These are phyloP conservation scores for Ephydatia muelleri DNA, from an alignment of 37 sponge, comb jelly and placozoan genomes.

Conservation along the genomic window DNA sequence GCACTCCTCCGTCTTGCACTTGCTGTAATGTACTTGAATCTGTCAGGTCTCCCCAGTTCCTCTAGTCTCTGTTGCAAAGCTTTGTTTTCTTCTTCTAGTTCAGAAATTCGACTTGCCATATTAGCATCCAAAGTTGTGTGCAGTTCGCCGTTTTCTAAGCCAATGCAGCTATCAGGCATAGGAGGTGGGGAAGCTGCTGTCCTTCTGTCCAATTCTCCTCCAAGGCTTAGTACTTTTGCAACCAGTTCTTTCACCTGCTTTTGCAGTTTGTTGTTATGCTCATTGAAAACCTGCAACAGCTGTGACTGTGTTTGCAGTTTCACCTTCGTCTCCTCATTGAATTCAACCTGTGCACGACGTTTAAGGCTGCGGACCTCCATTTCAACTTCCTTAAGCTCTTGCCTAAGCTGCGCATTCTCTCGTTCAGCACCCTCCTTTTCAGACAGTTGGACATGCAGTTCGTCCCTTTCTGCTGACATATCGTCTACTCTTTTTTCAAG, in stretches of 20 bases:
- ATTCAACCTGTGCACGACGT: conserved; percentile 30
- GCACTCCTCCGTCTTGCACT: conserved; percentile 35
- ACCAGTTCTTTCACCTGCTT: conserved; percentile 47
- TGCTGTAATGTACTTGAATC: conserved; percentile 20
- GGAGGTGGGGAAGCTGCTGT: conserved; percentile 60
- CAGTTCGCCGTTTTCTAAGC: not conserved
- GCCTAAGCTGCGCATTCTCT: conserved; percentile 29
- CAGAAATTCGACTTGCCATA: not conserved
- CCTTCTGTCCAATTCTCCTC: conserved; percentile 30
- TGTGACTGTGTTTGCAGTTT: conserved; percentile 65
- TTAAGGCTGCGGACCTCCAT: conserved; percentile 44
- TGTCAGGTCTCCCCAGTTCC: conserved; percentile 1
- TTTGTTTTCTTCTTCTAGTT: conserved; percentile 30
- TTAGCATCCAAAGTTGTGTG: not conserved
- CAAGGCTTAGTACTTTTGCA: conserved; percentile 14
- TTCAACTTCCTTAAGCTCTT: conserved; percentile 62
- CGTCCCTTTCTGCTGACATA: conserved; percentile 13
- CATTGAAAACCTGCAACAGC: conserved; percentile 53
- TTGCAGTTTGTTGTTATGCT: conserved; percentile 66
- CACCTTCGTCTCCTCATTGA: conserved; percentile 54
- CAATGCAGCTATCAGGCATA: conserved; percentile 23
- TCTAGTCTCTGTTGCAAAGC: conserved; percentile 17
- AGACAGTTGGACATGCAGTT: conserved; percentile 26
- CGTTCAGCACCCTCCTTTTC: conserved; percentile 14
- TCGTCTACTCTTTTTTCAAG: conserved; percentile 34